Percentiles rank a stretch among this genome's conserved stretches.
Evolutionary conservation across 1,140 invertebrate genomes (phyloP).

Genomic region (Drosophila bocki): DNA sequence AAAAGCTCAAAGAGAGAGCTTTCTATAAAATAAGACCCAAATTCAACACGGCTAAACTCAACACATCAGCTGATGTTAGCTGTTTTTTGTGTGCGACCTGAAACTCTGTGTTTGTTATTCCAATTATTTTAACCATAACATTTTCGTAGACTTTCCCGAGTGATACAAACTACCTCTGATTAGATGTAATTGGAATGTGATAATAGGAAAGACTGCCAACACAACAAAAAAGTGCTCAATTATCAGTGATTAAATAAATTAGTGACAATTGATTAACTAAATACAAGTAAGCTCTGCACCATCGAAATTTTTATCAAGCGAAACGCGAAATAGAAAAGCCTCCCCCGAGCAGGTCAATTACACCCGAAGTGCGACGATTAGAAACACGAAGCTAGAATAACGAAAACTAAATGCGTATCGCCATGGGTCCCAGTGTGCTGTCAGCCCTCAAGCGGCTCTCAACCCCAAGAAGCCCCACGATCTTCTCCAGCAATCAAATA

Average conservation of each 20-base stretch:
- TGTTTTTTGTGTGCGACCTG: neutral
- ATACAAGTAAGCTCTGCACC: slow-evolving; percentile 1
- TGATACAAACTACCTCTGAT: slow-evolving; percentile 27
- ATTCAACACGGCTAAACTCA: slow-evolving; percentile 25
- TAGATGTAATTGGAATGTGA: slow-evolving; percentile 22
- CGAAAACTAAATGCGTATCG: slow-evolving; percentile 54
- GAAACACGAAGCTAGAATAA: slow-evolving; percentile 5
- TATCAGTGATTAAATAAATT: slow-evolving; percentile 40
- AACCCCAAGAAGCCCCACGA: slow-evolving; percentile 11
- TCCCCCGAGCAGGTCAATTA: neutral
- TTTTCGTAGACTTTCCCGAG: neutral
- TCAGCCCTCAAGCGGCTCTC: slow-evolving; percentile 58
- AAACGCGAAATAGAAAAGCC: slow-evolving; percentile 13
- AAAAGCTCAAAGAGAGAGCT: slow-evolving; percentile 32
- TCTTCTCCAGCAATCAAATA: slow-evolving; percentile 5
- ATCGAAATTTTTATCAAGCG: slow-evolving; percentile 4
- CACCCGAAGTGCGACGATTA: slow-evolving; percentile 17
- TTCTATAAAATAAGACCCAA: neutral
- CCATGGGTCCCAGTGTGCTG: slow-evolving; percentile 62
- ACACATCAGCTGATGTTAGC: slow-evolving; percentile 34
- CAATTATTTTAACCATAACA: neutral
- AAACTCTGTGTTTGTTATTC: slow-evolving; percentile 39
- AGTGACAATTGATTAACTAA: slow-evolving; percentile 17
- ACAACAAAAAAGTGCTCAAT: slow-evolving; percentile 29
- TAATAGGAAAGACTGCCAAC: slow-evolving; percentile 17